Base-by-base conservation (phyloP, 2,797 vertebrate genomes). In the Cryptoprocta ferox region DNA sequence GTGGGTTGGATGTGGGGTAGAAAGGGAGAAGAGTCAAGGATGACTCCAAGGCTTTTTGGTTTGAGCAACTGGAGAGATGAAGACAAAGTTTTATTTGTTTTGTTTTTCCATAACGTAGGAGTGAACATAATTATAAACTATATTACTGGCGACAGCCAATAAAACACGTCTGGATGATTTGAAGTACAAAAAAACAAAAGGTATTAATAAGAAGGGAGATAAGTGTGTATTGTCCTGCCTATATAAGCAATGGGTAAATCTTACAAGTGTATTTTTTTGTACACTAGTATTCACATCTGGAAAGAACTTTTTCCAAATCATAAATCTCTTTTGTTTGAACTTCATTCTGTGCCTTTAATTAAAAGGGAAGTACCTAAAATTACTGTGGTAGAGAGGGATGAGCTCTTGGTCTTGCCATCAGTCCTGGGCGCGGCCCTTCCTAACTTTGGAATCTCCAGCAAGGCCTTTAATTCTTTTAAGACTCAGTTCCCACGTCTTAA, bases 11-110 rank as follows among this genome's bases (percentile, higher is more conserved):
- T 42, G 7, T 35, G 68, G 18, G 80, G 3, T 85, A 32, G 35
- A 32, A 1, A 61, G 39, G 70, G 10, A 18, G 10, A n/a, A 30
- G 48, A 76, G 21, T 66, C n/a, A 91, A 73, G 35, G n/a, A 78
- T 65, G 8, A 66, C 28, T 21, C 24, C 30, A 63, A 26, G 32
- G 26, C 21, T 35, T 95, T 90, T 91, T 39, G 18, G 68, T n/a
- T 42, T 75, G 32, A 89, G 37, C 32, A 48, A 35, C 45, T 16
- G 12, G 73, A 81, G 35, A 79, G 35, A 84, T 15, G 8, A 59
- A 81, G 39, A 68, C 68, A 83, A 79, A 80, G 37, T 95, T 91
- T 73, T 39, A 94, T 68, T 90, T 91, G 35, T 56, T 90, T 83
- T 79, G 14, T 11, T 93, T 35, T 76, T 94, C 11, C 9, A 5